Percentiles rank a stretch among this genome's conserved stretches.
phyloP scores from a whole-genome alignment of 2,797 vertebrate species.

The Pangasius mekongensis region DNA sequence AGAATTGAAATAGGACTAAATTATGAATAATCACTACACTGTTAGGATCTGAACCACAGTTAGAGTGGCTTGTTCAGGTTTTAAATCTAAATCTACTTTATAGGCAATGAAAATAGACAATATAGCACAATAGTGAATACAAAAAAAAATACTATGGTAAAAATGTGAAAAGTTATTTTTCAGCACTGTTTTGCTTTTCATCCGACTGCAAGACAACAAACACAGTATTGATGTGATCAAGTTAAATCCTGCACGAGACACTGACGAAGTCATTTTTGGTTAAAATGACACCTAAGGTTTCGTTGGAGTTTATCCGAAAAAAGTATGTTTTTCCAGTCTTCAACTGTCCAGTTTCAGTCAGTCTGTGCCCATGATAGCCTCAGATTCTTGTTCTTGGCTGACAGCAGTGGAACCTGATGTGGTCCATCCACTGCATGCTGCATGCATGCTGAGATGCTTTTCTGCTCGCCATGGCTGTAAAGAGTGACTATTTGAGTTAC shows the following conservation, averaged over 20 bases:
- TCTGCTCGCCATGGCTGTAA: neutral
- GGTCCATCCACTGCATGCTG: neutral
- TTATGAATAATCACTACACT: neutral
- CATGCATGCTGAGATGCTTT: neutral
- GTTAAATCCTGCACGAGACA: neutral
- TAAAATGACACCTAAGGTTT: neutral
- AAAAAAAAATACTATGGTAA: neutral
- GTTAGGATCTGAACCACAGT: neutral
- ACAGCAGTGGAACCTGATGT: neutral
- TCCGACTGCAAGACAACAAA: neutral
- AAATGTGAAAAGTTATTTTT: neutral
- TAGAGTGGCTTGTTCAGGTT: neutral
- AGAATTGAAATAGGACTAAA: neutral
- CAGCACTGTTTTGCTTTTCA: neutral
- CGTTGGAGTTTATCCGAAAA: too few species aligned
- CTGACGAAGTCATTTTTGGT: neutral
- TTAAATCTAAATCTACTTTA: neutral
- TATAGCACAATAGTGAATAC: neutral
- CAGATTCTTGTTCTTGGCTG: neutral
- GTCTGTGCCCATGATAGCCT: neutral
- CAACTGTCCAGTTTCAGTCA: neutral
- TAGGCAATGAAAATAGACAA: neutral
- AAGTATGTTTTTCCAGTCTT: neutral
- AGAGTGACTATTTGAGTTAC: neutral
- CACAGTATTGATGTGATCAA: neutral